Conservation (phyloP, 2,888 invertebrate genomes). For the Salticus scenicus region DNA sequence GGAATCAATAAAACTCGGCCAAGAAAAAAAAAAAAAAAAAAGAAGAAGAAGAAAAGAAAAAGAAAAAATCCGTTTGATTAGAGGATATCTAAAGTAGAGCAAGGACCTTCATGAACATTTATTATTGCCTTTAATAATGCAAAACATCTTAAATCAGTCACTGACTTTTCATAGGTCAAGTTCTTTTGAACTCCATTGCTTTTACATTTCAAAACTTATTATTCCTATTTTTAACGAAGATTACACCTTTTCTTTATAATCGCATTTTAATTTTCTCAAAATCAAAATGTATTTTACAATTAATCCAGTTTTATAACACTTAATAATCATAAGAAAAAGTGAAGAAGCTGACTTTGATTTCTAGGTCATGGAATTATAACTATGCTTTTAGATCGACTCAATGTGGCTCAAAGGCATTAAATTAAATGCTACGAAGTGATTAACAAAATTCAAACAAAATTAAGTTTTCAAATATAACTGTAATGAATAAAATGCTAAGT, state of each 20-base stretch:
- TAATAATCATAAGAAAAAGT: background rate
- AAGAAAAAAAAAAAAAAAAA: too few relatives aligned
- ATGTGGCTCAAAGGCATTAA: background rate
- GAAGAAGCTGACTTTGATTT: background rate
- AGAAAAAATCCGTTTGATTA: too few relatives aligned
- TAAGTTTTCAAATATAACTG: background rate
- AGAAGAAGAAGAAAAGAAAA: too few relatives aligned
- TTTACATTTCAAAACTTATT: background rate
- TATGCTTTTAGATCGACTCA: background rate
- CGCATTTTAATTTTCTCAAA: background rate
- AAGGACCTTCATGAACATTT: too few relatives aligned
- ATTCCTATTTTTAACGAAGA: background rate
- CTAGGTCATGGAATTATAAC: background rate
- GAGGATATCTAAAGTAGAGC: too few relatives aligned
- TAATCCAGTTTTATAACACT: slow-evolving; percentile 6
- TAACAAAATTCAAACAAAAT: background rate
- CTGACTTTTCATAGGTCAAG: background rate
- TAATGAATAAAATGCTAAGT: too few relatives aligned
- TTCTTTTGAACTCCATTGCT: background rate
- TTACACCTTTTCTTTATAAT: background rate
- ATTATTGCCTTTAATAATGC: background rate
- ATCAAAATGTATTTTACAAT: background rate
- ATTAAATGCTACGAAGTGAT: background rate
- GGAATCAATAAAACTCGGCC: too few relatives aligned
- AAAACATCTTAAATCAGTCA: background rate